Evolutionary conservation across 2,797 vertebrate genomes (phyloP).

Genomic region (Periophthalmus magnuspinnatus): DNA sequence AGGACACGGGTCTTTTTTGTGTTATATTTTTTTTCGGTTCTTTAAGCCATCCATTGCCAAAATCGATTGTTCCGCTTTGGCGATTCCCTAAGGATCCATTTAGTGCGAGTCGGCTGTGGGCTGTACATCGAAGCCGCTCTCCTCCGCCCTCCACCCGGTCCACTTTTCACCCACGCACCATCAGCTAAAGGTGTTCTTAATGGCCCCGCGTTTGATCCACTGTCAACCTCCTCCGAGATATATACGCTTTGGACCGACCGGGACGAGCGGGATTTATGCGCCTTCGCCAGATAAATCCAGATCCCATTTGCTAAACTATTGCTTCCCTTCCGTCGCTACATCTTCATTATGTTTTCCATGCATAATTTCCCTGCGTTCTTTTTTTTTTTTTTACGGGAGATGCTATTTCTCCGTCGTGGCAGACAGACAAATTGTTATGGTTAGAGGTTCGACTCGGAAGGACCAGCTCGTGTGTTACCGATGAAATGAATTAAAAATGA

Average conservation of each 20-base stretch:
- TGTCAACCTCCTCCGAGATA: conserved; percentile 53
- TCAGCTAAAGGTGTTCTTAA: conserved; percentile 53
- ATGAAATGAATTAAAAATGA: not conserved
- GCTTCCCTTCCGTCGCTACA: not conserved
- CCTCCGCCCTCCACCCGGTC: conserved; percentile 15
- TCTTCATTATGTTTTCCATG: conserved; percentile 33
- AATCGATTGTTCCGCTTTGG: conserved; percentile 73
- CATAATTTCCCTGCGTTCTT: conserved; percentile 5
- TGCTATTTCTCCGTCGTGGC: conserved; percentile 17
- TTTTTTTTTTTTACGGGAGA: conserved; percentile 18
- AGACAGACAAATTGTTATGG: conserved; percentile 12
- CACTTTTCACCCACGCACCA: conserved; percentile 10
- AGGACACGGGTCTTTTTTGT: conserved; percentile 40
- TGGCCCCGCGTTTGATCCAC: conserved; percentile 58
- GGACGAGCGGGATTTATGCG: conserved; percentile 46
- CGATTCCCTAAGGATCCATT: conserved; percentile 73
- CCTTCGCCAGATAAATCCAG: conserved; percentile 37
- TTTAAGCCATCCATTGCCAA: conserved; percentile 65
- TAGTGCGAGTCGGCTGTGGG: conserved; percentile 60
- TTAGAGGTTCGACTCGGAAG: conserved; percentile 3
- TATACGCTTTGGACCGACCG: conserved; percentile 50
- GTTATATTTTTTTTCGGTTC: conserved; percentile 32
- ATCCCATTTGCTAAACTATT: conserved; percentile 5
- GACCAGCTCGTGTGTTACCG: not conserved
- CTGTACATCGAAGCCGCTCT: conserved; percentile 42